phyloP scores from a whole-genome alignment of 2,113 vertebrate species.

The Cottus gobio region DNA sequence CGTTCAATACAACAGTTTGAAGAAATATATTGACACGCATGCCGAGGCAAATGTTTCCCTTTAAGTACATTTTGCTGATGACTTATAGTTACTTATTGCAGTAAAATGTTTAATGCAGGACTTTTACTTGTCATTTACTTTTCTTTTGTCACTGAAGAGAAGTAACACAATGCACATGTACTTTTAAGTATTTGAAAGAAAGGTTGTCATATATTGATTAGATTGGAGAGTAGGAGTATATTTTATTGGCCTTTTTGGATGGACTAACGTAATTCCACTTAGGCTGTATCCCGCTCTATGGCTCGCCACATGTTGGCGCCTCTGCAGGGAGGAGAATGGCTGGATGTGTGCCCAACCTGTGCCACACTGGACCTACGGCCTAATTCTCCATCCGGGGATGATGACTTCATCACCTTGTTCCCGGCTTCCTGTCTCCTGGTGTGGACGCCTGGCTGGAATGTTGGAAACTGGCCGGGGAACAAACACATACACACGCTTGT shows the following conservation, averaged over 20 bases:
- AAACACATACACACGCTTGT: background rate
- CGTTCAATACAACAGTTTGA: no score
- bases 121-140: background rate
- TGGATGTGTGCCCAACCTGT: conserved; percentile 26
- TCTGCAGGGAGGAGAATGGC: background rate
- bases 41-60: background rate
- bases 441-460: conserved; percentile 44
- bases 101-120: background rate
- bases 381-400: conserved; percentile 27
- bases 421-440: conserved; percentile 65
- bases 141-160: background rate
- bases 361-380: conserved; percentile 10
- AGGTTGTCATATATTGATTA: background rate
- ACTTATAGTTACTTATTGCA: background rate
- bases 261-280: background rate
- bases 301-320: background rate
- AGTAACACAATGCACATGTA: background rate
- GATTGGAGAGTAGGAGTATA: background rate
- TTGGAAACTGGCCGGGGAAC: conserved; percentile 30
- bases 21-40: no score
- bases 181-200: background rate
- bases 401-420: conserved; percentile 43
- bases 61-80: background rate
- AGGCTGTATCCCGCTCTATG: background rate
- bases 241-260: background rate